Evolutionary conservation across 2,797 vertebrate genomes (phyloP), one percentile per base, ranked within the genome.

Genomic region (Gila robusta): DNA sequence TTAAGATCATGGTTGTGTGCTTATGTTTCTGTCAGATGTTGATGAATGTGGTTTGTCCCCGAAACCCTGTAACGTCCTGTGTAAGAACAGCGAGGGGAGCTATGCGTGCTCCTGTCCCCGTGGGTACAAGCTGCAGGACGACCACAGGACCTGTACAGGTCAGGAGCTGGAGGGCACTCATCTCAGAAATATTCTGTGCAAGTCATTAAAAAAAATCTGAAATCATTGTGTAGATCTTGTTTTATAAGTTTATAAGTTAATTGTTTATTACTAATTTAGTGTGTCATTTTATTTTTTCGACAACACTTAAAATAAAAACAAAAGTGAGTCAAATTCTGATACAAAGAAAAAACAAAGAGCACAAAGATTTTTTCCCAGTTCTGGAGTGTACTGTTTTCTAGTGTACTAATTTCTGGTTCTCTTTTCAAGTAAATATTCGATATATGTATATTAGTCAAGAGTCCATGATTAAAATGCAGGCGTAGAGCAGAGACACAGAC

Each of bases 321-420:
- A 69, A 78, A 88, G 81, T 67, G 82, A 87, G 64, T 81, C 82
- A 88, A 84, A 95, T 96, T 96, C 96, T 96, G 95, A 97, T 96
- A 97, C 97, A 99, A 97, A 96, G 94, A 97, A 98, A 54, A 96
- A 97, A 94, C 96, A 95, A 47, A 96, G 96, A 97, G 97, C 96
- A 96, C 95, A 96, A 94, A 96, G 56, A 62, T 96, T 92, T 96
- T 96, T 92, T 96, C 97, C 95, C 96, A 94, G 95, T 96, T 96
- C 86, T 91, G 93, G 91, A 82, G 93, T 67, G 70, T 47, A 84
- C 62, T 62, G 59, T 52, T 74, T 32, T 32, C 28, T 32, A 32
- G 28, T 32, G 28, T 32, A 66, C 76, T 69, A 71, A 59, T 79
- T 77, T 77, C 77, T 79, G 77, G 35, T 79, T 78, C 62, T 90